These are phyloP conservation scores for Schizopygopsis malacanthus DNA, from an alignment of 2,797 vertebrate species.

Conservation along the genomic window DNA sequence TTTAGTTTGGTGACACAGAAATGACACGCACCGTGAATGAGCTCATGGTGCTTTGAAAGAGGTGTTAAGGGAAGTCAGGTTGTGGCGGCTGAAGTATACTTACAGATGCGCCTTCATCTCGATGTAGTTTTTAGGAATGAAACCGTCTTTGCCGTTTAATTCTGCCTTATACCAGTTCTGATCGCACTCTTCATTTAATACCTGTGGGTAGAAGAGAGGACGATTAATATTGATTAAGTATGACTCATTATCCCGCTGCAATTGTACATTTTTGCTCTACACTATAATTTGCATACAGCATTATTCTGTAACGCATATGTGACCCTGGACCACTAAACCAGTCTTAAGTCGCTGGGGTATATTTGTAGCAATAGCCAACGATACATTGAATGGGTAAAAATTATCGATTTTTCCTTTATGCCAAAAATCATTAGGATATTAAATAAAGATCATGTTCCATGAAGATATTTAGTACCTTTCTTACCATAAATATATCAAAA, in stretches of 20 bases:
- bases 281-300: neutral
- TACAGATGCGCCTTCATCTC: conserved; percentile 99
- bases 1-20: neutral
- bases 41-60: neutral
- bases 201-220: conserved; percentile 73
- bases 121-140: conserved; percentile 99
- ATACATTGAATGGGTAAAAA: no score
- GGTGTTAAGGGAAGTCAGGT: neutral
- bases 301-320: neutral
- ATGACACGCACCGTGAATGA: neutral
- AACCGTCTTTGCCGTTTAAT: conserved; percentile 96
- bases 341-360: no score
- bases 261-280: neutral
- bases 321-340: no score
- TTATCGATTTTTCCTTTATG: no score
- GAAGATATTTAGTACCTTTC: no score
- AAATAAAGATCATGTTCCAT: no score
- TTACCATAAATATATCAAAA: no score
- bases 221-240: neutral
- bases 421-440: no score
- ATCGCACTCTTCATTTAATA: conserved; percentile 99
- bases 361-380: no score
- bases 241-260: neutral
- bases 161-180: conserved; percentile 99
- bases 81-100: conserved; percentile 73